Percentiles rank a stretch among this genome's conserved stretches.
phyloP scores from a whole-genome alignment of 2,888 invertebrate genomes.

The Theretra japonica region DNA sequence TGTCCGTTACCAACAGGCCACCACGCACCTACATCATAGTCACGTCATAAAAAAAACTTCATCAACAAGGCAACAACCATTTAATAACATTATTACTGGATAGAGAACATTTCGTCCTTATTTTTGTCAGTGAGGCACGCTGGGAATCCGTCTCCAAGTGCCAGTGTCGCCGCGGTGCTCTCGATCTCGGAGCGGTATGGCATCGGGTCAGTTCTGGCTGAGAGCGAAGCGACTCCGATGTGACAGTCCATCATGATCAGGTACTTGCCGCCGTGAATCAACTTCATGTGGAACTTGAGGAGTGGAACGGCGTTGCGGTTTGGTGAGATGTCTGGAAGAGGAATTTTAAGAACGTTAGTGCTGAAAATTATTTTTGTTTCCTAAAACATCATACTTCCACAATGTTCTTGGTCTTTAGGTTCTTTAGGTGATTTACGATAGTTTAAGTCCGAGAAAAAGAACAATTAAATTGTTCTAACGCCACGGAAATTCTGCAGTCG shows the following conservation, averaged over 20 bases:
- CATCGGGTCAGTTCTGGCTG: constrained; percentile 39
- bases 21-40: too few species aligned
- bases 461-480: too few species aligned
- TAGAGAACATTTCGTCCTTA: constrained; percentile 46
- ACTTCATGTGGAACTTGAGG: constrained; percentile 64
- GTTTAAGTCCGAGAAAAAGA: too few species aligned
- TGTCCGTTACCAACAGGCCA: too few species aligned
- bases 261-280: constrained; percentile 57
- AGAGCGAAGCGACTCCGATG: constrained; percentile 53
- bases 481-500: neutral
- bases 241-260: constrained; percentile 67
- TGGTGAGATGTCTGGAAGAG: constrained; percentile 56
- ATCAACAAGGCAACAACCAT: neutral
- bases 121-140: constrained; percentile 57
- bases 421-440: too few species aligned
- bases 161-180: constrained; percentile 43
- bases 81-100: constrained; percentile 35
- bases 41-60: neutral
- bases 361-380: too few species aligned
- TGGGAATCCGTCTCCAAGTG: constrained; percentile 55
- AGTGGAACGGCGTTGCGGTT: constrained; percentile 53
- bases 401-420: too few species aligned
- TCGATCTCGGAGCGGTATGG: constrained; percentile 56
- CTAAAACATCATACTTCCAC: too few species aligned
- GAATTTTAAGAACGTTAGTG: too few species aligned